Evolutionary conservation across 2,888 invertebrate genomes (phyloP).

Genomic region (Rhagophthalmus giganteus): DNA sequence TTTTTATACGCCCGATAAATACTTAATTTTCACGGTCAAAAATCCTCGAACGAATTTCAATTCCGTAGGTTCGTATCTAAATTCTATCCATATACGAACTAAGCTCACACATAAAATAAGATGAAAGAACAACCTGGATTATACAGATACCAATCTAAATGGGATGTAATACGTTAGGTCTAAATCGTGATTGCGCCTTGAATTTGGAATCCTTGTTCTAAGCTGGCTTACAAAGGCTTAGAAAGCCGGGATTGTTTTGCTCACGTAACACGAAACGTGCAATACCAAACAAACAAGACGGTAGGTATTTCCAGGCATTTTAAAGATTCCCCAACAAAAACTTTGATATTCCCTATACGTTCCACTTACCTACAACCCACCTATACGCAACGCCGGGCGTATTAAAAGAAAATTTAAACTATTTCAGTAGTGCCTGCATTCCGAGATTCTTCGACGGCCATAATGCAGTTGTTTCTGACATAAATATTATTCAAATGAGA

Average conservation of each 20-base stretch:
- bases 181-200: constrained; percentile 48
- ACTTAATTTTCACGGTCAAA: too few relatives aligned
- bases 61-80: constrained; percentile 23
- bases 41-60: constrained; percentile 24
- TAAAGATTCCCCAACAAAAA: constrained; percentile 39
- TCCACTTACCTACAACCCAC: not conserved
- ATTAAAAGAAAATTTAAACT: too few relatives aligned
- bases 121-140: constrained; percentile 38
- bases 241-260: constrained; percentile 43
- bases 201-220: constrained; percentile 47
- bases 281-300: constrained; percentile 41
- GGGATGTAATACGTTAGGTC: constrained; percentile 42
- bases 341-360: constrained; percentile 6
- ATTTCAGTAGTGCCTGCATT: too few relatives aligned
- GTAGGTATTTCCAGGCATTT: constrained; percentile 37
- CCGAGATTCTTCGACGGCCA: too few relatives aligned
- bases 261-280: constrained; percentile 40
- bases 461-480: constrained; percentile 12
- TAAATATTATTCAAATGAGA: constrained; percentile 36
- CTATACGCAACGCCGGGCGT: too few relatives aligned
- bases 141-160: constrained; percentile 47
- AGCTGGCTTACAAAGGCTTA: constrained; percentile 42
- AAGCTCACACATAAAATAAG: constrained; percentile 25
- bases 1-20: too few relatives aligned
- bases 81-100: constrained; percentile 16